Evolutionary conservation across 2,113 vertebrate genomes (phyloP).

Genomic region (Gila orcuttii): DNA sequence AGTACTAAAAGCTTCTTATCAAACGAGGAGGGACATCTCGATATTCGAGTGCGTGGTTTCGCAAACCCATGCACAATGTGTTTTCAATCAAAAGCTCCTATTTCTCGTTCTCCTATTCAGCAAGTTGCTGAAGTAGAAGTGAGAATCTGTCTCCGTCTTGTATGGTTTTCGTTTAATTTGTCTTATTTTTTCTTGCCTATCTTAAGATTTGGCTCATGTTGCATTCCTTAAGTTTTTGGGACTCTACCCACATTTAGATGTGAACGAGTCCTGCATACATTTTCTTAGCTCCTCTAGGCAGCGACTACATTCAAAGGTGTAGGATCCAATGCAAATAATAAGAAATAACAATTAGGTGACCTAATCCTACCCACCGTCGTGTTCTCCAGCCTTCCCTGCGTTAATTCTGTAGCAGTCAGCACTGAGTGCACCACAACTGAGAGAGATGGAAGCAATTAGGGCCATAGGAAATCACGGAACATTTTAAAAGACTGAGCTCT

Average conservation of each 20-base stretch:
- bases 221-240: conserved; percentile 43
- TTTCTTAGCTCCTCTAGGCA: background rate
- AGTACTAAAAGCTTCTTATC: conserved; percentile 37
- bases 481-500: conserved; percentile 57
- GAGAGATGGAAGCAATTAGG: conserved; percentile 77
- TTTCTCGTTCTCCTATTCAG: conserved; percentile 41
- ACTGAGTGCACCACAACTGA: conserved; percentile 60
- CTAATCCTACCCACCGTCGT: conserved; percentile 60
- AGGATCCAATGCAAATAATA: background rate
- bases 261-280: background rate
- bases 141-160: background rate
- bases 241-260: conserved; percentile 21
- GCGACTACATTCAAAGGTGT: background rate
- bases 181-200: conserved; percentile 41
- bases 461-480: conserved; percentile 51
- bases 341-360: conserved; percentile 37
- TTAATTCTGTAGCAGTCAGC: conserved; percentile 64
- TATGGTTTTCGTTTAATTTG: conserved; percentile 2
- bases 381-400: conserved; percentile 45
- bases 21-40: conserved; percentile 45
- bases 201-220: conserved; percentile 50
- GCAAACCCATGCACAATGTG: conserved; percentile 48
- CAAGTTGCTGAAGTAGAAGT: conserved; percentile 39
- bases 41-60: conserved; percentile 40
- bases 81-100: conserved; percentile 56